These are phyloP conservation scores for Hiodon tergisus DNA, from an alignment of 2,113 vertebrate genomes.

Conservation along the genomic window DNA sequence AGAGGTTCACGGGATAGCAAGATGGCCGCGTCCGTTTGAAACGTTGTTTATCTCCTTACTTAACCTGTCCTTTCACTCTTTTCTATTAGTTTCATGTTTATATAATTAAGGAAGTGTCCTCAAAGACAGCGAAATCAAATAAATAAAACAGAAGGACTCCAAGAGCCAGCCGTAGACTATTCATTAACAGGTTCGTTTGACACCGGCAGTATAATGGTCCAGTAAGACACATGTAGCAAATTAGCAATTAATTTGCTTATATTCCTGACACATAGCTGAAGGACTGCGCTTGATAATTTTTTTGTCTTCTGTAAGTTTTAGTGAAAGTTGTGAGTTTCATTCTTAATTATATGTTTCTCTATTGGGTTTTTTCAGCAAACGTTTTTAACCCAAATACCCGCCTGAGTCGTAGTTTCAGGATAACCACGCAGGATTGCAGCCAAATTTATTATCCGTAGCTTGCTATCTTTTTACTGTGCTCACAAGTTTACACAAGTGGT, in stretches of 20 bases:
- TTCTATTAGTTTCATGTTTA: conserved; percentile 33
- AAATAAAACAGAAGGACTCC: conserved; percentile 51
- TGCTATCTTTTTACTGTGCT: background rate
- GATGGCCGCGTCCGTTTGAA: conserved; percentile 82
- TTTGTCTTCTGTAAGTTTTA: too few relatives aligned
- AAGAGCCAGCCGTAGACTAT: conserved; percentile 55
- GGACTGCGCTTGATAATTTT: too few relatives aligned
- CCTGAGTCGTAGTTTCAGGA: too few relatives aligned
- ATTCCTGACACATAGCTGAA: too few relatives aligned
- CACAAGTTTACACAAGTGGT: too few relatives aligned
- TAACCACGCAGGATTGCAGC: background rate
- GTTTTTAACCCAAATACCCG: too few relatives aligned
- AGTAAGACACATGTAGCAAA: background rate
- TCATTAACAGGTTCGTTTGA: conserved; percentile 61
- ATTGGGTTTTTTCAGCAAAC: too few relatives aligned
- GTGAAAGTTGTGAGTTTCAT: too few relatives aligned
- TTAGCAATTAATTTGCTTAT: background rate
- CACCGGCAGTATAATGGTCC: background rate
- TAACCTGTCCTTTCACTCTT: conserved; percentile 17
- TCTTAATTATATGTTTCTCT: too few relatives aligned
- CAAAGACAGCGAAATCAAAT: conserved; percentile 13
- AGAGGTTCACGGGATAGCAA: conserved; percentile 70
- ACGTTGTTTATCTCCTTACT: conserved; percentile 25
- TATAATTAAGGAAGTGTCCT: conserved; percentile 4
- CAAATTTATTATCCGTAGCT: conserved; percentile 14